These are phyloP conservation scores for Cyclina sinensis DNA, from an alignment of 1,140 invertebrate species.

Conservation along the genomic window DNA sequence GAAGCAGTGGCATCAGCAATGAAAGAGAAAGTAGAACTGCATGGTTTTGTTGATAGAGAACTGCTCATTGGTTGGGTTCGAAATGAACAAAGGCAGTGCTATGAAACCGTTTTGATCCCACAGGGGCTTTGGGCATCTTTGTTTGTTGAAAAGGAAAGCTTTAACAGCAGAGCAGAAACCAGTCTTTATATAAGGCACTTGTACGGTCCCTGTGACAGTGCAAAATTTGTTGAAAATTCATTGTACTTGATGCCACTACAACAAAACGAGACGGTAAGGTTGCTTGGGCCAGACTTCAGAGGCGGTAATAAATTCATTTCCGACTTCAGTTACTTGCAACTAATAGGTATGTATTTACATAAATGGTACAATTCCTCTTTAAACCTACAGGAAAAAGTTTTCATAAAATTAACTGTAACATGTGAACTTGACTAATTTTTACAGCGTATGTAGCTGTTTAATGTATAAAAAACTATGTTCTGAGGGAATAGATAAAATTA, in stretches of 20 bases:
- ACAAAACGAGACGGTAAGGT: neutral
- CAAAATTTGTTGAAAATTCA: conserved; percentile 9
- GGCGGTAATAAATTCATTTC: neutral
- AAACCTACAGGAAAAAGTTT: too few species aligned
- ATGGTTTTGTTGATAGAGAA: neutral
- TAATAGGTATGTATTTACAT: too few species aligned
- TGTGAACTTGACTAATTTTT: too few species aligned
- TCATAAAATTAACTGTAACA: too few species aligned
- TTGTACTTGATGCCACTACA: neutral
- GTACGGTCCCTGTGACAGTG: neutral
- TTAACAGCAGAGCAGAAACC: neutral
- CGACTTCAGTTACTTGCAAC: neutral
- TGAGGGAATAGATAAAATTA: neutral
- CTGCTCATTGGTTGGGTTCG: conserved; percentile 9
- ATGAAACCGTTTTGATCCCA: conserved; percentile 16
- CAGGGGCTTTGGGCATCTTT: neutral
- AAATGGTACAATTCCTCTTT: too few species aligned
- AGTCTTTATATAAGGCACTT: neutral
- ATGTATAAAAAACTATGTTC: neutral
- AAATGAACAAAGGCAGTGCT: neutral
- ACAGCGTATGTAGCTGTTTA: too few species aligned
- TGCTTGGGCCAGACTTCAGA: neutral
- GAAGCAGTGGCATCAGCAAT: neutral
- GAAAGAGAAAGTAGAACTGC: neutral
- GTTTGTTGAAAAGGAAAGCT: neutral